A percentile compares a stretch with the other conserved stretches of the same genome.
These are phyloP conservation scores for Molossus molossus DNA, from an alignment of 2,797 vertebrate species.

Conservation along the genomic window DNA sequence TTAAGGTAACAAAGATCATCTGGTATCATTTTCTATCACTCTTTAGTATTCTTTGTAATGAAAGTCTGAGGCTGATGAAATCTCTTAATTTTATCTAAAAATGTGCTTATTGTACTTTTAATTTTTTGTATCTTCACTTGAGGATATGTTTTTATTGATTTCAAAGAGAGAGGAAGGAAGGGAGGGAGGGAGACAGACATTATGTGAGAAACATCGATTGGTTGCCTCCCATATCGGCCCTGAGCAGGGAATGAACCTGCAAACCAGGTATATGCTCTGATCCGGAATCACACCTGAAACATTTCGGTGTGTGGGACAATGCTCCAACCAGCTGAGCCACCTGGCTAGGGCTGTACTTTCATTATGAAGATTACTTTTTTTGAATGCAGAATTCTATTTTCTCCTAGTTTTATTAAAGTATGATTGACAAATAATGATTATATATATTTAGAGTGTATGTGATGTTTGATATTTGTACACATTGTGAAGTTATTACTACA, in stretches of 20 bases:
- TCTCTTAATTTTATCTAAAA: not conserved
- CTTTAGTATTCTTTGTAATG: not conserved
- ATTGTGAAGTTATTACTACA: not conserved
- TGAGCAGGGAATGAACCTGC: no score
- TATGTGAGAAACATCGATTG: no score
- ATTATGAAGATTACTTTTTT: not conserved
- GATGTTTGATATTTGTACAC: not conserved
- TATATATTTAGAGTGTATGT: not conserved
- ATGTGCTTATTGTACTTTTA: not conserved
- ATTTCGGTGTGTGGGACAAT: no score
- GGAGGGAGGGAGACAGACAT: no score
- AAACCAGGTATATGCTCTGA: no score
- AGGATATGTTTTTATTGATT: no score
- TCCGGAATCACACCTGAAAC: no score
- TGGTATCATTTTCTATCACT: not conserved
- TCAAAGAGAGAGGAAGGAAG: no score
- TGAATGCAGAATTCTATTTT: not conserved
- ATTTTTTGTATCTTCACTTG: no score
- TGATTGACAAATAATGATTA: not conserved
- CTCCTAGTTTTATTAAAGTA: not conserved
- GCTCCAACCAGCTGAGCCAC: no score
- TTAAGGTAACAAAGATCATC: not conserved
- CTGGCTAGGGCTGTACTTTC: no score
- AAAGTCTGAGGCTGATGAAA: not conserved
- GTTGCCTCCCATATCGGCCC: no score